Evolutionary conservation across 1,140 invertebrate genomes (phyloP).

Genomic region (Trichonephila clavipes): DNA sequence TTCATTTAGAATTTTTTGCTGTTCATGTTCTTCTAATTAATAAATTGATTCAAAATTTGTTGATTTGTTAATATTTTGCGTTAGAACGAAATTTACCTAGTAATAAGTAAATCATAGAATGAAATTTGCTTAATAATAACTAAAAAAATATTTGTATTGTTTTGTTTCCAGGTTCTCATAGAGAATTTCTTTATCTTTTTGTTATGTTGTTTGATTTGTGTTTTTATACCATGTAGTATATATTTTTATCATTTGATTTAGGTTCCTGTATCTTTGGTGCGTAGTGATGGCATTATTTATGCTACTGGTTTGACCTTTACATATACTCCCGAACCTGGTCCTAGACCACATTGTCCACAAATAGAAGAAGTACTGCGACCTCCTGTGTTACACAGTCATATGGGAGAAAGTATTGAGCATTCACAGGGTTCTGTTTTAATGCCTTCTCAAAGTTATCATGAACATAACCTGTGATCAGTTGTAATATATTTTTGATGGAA

Average conservation of each 20-base stretch:
- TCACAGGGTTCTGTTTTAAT: constrained; percentile 55
- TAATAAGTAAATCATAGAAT: too few species aligned
- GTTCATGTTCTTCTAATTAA: too few species aligned
- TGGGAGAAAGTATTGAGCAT: constrained; percentile 56
- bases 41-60: too few species aligned
- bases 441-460: constrained; percentile 71
- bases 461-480: constrained; percentile 63
- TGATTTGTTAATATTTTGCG: too few species aligned
- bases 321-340: constrained; percentile 96
- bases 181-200: too few species aligned
- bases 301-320: constrained; percentile 99
- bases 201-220: too few species aligned
- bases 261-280: constrained; percentile 97
- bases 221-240: too few species aligned
- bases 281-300: constrained; percentile 99
- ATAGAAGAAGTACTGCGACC: constrained; percentile 92
- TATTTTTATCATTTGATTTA: constrained; percentile 80
- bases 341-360: constrained; percentile 89
- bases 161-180: too few species aligned
- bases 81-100: too few species aligned
- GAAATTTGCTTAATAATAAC: too few species aligned
- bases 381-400: constrained; percentile 45
- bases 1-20: too few species aligned
- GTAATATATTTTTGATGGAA: neutral
- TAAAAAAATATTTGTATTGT: too few species aligned